These are phyloP conservation scores for Lypha dubia DNA, from an alignment of 2,888 invertebrate genomes.

Conservation along the genomic window DNA sequence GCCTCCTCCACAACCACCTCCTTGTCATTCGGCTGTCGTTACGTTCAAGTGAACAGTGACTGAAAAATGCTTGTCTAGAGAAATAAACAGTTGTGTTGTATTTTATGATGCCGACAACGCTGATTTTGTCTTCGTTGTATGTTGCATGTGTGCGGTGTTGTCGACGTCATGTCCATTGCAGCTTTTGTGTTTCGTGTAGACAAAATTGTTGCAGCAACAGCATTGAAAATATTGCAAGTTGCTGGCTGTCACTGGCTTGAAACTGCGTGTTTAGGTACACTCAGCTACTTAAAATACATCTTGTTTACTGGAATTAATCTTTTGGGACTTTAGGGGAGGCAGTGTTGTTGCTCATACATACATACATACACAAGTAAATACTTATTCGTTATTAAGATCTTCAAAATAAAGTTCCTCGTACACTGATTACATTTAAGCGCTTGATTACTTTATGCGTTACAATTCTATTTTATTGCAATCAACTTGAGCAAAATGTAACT, in stretches of 20 bases:
- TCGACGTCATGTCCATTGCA: slow-evolving; percentile 13
- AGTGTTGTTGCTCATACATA: background rate
- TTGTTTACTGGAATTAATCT: slow-evolving; percentile 46
- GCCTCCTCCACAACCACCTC: slow-evolving; percentile 50
- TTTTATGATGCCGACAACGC: slow-evolving; percentile 60
- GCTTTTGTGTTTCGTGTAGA: slow-evolving; percentile 20
- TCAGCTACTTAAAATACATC: slow-evolving; percentile 32
- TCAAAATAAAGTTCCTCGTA: slow-evolving; percentile 27
- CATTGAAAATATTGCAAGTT: slow-evolving; percentile 10
- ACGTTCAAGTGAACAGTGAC: slow-evolving; percentile 31
- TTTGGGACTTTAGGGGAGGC: slow-evolving; percentile 23
- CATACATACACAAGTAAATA: background rate
- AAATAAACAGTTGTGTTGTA: slow-evolving; percentile 62
- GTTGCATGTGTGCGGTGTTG: slow-evolving; percentile 4
- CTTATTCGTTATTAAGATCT: slow-evolving; percentile 4
- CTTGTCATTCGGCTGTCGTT: slow-evolving; percentile 32
- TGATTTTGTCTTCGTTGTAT: slow-evolving; percentile 1
- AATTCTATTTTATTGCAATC: background rate
- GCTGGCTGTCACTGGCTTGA: slow-evolving; percentile 39
- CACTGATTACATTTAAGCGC: slow-evolving; percentile 55
- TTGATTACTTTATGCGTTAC: slow-evolving; percentile 47
- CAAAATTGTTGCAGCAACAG: slow-evolving; percentile 34
- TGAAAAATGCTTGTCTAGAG: slow-evolving; percentile 44
- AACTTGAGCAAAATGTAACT: slow-evolving; percentile 36
- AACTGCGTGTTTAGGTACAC: slow-evolving; percentile 26